These are phyloP conservation scores for Grapholita molesta DNA, from an alignment of 1,140 invertebrate species.

Conservation along the genomic window DNA sequence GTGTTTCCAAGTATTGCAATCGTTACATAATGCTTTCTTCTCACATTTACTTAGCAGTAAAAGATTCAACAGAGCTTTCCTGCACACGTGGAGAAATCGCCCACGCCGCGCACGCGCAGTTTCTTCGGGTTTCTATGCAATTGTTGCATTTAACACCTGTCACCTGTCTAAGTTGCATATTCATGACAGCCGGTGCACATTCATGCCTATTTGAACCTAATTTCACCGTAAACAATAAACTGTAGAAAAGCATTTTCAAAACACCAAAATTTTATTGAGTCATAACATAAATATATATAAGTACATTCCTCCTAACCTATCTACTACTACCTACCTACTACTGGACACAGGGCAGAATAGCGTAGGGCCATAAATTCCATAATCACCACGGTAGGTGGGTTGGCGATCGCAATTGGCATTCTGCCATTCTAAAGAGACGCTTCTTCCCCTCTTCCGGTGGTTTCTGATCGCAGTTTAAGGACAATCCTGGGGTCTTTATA, in stretches of 20 bases:
- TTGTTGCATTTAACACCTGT: slow-evolving; percentile 9
- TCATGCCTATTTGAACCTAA: background rate
- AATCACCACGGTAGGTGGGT: no score
- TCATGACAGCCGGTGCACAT: slow-evolving; percentile 3
- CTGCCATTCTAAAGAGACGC: no score
- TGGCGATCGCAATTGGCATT: no score
- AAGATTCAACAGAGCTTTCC: slow-evolving; percentile 12
- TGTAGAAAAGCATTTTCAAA: background rate
- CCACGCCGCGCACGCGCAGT: background rate
- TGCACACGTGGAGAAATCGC: slow-evolving; percentile 8
- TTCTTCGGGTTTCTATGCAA: slow-evolving; percentile 11
- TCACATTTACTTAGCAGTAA: background rate
- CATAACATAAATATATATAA: no score
- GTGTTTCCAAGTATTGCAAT: background rate
- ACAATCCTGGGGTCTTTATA: no score
- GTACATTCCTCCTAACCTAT: no score
- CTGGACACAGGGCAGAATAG: no score
- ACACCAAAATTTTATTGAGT: background rate
- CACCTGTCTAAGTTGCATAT: slow-evolving; percentile 7
- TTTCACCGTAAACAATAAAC: background rate
- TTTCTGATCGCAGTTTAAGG: no score
- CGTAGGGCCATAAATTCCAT: no score
- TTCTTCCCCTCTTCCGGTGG: no score
- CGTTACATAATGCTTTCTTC: slow-evolving; percentile 9
- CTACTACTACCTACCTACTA: no score